Evolutionary conservation across 2,797 vertebrate species (phyloP).

Genomic region (Pipistrellus kuhlii): DNA sequence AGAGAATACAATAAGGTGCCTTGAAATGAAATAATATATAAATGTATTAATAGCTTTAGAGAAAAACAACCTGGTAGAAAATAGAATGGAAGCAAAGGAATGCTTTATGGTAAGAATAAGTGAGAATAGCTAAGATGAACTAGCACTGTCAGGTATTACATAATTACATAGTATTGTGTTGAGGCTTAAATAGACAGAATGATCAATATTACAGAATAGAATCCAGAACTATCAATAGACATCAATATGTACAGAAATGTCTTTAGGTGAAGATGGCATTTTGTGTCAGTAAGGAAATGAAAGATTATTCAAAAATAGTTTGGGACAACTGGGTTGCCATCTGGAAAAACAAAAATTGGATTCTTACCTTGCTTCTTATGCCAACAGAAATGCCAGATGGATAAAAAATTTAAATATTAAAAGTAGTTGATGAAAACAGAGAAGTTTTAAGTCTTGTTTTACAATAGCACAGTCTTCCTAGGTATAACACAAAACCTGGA

Average conservation of each 20-base stretch:
- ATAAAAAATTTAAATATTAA: slow-evolving; percentile 63
- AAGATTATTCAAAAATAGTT: slow-evolving; percentile 15
- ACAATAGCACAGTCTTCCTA: not conserved
- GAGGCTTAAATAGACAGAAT: not conserved
- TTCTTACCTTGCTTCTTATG: slow-evolving; percentile 28
- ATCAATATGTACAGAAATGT: not conserved
- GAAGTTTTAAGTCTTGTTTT: not conserved
- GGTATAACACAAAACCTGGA: not conserved
- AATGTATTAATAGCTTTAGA: slow-evolving; percentile 3
- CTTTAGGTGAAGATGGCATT: slow-evolving; percentile 34
- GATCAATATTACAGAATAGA: not conserved
- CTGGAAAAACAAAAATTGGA: slow-evolving; percentile 56
- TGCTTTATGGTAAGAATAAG: not conserved
- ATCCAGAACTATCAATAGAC: not conserved
- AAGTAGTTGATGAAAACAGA: slow-evolving; percentile 40
- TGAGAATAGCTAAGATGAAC: slow-evolving; percentile 28
- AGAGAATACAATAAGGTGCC: not conserved
- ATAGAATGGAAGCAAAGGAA: not conserved
- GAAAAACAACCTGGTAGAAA: slow-evolving; percentile 25
- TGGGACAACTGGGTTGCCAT: slow-evolving; percentile 31
- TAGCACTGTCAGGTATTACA: not conserved
- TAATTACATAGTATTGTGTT: not conserved
- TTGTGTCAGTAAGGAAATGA: slow-evolving; percentile 43
- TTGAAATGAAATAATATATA: not conserved
- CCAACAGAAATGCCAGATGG: slow-evolving; percentile 42